phyloP scores from a whole-genome alignment of 2,113 vertebrate species.

The Podarcis raffonei region DNA sequence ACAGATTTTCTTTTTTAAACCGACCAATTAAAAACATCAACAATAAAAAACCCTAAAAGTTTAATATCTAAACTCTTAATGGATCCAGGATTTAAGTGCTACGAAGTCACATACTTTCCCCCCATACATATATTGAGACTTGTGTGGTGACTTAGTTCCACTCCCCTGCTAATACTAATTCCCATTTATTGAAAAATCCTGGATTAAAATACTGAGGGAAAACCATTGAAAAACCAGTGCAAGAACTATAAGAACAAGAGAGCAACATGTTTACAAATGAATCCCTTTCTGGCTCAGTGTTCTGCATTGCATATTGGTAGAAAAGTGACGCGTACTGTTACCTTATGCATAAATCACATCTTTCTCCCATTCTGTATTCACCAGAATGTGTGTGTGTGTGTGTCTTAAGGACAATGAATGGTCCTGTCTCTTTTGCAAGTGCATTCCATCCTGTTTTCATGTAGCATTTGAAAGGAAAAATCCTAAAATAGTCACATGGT shows the following conservation, averaged over 20 bases:
- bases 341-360: constrained; percentile 59
- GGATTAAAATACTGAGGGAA: constrained; percentile 33
- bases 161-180: constrained; percentile 52
- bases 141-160: constrained; percentile 6
- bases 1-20: neutral
- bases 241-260: constrained; percentile 49
- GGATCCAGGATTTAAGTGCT: constrained; percentile 25
- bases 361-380: constrained; percentile 19
- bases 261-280: constrained; percentile 52
- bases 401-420: neutral
- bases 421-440: too few relatives aligned
- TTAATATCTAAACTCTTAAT: neutral
- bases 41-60: neutral
- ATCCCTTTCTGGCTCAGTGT: constrained; percentile 52
- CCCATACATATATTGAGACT: constrained; percentile 6
- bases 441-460: too few relatives aligned
- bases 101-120: constrained; percentile 25
- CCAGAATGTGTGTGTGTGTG: neutral
- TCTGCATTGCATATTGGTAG: constrained; percentile 25
- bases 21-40: neutral
- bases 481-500: too few relatives aligned
- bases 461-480: too few relatives aligned
- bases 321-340: constrained; percentile 35
- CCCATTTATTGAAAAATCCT: constrained; percentile 48
- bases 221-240: constrained; percentile 29